Conservation (phyloP, 2,888 invertebrate genomes). For the Antheraea yamamai region DNA sequence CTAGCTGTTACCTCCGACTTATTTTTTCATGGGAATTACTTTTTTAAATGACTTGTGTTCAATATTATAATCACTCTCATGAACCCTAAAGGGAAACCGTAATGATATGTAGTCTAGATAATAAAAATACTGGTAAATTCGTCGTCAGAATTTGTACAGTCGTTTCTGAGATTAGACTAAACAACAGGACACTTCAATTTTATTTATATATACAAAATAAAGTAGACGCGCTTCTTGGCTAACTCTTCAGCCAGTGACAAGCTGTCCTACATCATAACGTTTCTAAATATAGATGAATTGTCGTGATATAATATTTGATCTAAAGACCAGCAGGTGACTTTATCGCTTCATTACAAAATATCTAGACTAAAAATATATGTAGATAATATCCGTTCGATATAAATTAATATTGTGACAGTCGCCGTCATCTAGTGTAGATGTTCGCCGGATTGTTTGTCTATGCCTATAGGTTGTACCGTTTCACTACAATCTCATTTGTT, state of each 20-base stretch:
- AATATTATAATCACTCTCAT: no score
- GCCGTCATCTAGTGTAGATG: not conserved
- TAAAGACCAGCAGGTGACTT: conserved; percentile 15
- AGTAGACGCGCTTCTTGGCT: conserved; percentile 16
- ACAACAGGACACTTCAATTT: not conserved
- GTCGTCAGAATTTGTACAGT: no score
- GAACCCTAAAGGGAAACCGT: no score
- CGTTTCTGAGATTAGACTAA: no score
- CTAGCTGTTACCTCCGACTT: no score
- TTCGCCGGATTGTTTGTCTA: not conserved
- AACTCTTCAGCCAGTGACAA: conserved; percentile 18
- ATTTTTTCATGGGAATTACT: no score
- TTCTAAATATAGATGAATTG: conserved; percentile 18
- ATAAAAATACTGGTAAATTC: no score
- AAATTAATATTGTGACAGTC: not conserved
- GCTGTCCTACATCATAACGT: conserved; percentile 17
- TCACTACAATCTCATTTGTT: no score
- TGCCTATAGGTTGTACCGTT: no score
- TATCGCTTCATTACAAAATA: conserved; percentile 14
- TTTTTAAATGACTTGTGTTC: no score
- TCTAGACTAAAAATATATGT: not conserved
- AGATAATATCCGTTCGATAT: not conserved
- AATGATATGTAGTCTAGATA: no score
- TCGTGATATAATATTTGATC: conserved; percentile 17
- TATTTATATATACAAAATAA: not conserved